These are phyloP conservation scores for Peromyscus attwateri DNA, from an alignment of 2,797 vertebrate genomes.

Conservation along the genomic window DNA sequence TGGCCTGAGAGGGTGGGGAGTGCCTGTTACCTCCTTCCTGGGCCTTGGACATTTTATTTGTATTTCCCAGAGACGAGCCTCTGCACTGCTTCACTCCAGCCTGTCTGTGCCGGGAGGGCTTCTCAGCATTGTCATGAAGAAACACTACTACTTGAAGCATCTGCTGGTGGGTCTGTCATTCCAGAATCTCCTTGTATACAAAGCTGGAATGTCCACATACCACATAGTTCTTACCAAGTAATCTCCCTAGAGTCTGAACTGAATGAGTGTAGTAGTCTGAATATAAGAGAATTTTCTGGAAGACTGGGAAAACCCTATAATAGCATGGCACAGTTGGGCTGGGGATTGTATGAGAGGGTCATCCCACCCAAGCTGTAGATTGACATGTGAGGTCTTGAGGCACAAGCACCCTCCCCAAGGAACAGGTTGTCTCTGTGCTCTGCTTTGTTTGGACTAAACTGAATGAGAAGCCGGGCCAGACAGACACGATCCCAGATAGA, in stretches of 20 bases:
- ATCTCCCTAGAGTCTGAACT: not conserved
- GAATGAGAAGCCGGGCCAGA: accelerated
- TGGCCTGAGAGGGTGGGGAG: too few relatives aligned
- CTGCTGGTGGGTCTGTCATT: not conserved
- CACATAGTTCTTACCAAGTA: not conserved
- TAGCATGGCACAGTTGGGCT: not conserved
- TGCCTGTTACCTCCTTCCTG: not conserved
- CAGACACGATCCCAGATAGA: accelerated
- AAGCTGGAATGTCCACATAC: not conserved
- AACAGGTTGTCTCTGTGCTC: not conserved
- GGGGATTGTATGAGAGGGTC: not conserved
- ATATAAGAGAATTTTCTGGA: not conserved
- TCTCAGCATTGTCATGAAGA: not conserved
- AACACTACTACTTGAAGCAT: not conserved
- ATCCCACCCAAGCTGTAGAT: not conserved
- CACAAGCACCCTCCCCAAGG: not conserved
- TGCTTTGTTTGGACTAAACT: not conserved
- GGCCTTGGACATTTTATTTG: not conserved
- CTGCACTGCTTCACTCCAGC: not conserved
- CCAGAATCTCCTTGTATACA: too few relatives aligned
- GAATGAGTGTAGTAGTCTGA: not conserved
- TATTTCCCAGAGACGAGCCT: not conserved
- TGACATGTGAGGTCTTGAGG: not conserved
- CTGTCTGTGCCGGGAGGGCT: accelerated
- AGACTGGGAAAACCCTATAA: not conserved